phyloP scores from a whole-genome alignment of 2,888 invertebrate species.

The Trissonchulus latispiculum region DNA sequence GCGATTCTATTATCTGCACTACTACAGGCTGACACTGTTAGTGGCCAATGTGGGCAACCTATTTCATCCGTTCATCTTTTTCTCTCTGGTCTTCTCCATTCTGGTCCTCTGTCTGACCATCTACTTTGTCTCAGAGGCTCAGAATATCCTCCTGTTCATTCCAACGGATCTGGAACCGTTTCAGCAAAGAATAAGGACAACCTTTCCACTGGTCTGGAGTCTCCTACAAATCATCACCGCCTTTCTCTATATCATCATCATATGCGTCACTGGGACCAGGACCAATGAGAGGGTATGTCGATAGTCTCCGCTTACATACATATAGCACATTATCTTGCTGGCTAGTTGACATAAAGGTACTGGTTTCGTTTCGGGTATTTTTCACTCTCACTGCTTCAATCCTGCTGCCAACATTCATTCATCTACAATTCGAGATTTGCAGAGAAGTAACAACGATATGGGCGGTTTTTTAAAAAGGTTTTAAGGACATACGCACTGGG shows the following conservation, averaged over 20 bases:
- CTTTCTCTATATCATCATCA: not conserved
- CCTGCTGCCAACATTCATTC: too few species aligned
- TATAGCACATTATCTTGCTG: too few species aligned
- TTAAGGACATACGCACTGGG: too few species aligned
- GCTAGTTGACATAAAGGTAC: too few species aligned
- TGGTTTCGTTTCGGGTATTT: too few species aligned
- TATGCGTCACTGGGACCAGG: not conserved
- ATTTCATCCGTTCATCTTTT: not conserved
- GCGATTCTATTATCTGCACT: not conserved
- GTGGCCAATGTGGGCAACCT: not conserved
- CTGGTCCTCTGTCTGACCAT: not conserved
- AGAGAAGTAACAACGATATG: too few species aligned
- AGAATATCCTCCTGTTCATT: not conserved
- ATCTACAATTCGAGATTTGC: too few species aligned
- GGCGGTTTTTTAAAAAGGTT: too few species aligned
- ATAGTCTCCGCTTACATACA: too few species aligned
- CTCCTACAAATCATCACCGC: not conserved
- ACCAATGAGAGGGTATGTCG: not conserved
- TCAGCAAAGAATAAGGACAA: not conserved
- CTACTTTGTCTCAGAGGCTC: not conserved
- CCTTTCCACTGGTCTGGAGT: not conserved
- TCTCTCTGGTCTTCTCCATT: not conserved
- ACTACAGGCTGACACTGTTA: not conserved
- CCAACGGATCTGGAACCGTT: not conserved
- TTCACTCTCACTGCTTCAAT: too few species aligned